Conservation (phyloP, 2,113 vertebrate species). For the Pomatorhinus ruficollis region DNA sequence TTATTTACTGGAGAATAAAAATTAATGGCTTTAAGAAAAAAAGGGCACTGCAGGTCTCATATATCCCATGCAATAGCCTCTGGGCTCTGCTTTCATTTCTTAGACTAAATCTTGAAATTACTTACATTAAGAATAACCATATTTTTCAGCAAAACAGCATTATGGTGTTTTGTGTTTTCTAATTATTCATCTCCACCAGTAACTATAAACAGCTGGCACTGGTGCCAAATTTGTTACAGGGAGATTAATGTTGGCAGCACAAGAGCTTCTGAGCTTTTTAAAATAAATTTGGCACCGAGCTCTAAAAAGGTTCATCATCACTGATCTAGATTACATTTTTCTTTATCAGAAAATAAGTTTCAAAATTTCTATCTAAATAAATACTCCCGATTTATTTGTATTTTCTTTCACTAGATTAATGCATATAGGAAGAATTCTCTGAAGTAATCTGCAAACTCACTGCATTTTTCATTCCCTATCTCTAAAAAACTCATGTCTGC, state of each 20-base stretch:
- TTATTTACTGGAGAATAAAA: not conserved
- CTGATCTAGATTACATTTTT: not conserved
- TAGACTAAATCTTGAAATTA: not conserved
- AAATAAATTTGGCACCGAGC: conserved; percentile 4
- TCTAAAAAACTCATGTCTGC: not conserved
- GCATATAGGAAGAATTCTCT: not conserved
- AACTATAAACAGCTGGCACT: not conserved
- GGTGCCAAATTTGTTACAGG: not conserved
- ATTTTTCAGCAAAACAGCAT: not conserved
- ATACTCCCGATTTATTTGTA: not conserved
- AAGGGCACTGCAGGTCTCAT: not conserved
- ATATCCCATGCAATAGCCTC: not conserved
- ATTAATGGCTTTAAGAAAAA: not conserved
- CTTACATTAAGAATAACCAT: not conserved
- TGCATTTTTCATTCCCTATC: not conserved
- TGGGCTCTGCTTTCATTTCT: not conserved
- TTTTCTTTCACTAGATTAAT: not conserved
- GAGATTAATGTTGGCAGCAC: conserved; percentile 20
- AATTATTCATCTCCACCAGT: not conserved
- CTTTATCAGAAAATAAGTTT: not conserved
- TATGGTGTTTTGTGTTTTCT: not conserved
- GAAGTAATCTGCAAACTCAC: not conserved
- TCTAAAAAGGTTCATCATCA: not conserved
- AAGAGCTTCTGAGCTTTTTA: not conserved
- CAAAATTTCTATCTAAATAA: conserved; percentile 14